phyloP scores from a whole-genome alignment of 2,113 vertebrate species.

The Oryzias curvinotus region DNA sequence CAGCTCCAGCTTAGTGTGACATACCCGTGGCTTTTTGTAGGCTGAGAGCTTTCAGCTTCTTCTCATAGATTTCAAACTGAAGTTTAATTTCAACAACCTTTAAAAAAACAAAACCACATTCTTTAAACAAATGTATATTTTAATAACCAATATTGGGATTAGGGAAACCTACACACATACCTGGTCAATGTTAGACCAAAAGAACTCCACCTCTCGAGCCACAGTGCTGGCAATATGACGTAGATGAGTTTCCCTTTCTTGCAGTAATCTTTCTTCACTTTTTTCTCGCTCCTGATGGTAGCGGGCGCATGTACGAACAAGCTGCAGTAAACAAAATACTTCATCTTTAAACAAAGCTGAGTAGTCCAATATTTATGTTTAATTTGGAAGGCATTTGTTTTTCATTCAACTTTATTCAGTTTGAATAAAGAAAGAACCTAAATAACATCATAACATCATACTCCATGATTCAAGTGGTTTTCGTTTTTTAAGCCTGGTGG shows the following conservation, averaged over 20 bases:
- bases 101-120: constrained; percentile 14
- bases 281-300: constrained; percentile 86
- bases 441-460: too few species aligned
- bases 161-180: constrained; percentile 57
- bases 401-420: too few species aligned
- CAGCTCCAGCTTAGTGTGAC: neutral
- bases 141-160: neutral
- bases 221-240: constrained; percentile 87
- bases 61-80: constrained; percentile 89
- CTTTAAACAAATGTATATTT: neutral
- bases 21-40: constrained; percentile 84
- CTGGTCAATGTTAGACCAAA: constrained; percentile 94
- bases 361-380: too few species aligned
- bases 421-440: too few species aligned
- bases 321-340: constrained; percentile 62
- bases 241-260: constrained; percentile 83
- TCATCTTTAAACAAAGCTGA: too few species aligned
- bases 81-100: constrained; percentile 93
- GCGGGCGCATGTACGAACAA: constrained; percentile 89
- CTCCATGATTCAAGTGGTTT: too few species aligned
- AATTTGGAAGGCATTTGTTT: too few species aligned
- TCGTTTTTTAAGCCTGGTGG: too few species aligned
- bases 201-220: constrained; percentile 89
- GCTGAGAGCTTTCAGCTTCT: constrained; percentile 83
- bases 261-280: constrained; percentile 80